These are phyloP conservation scores for Astyanax mexicanus DNA, from an alignment of 2,797 vertebrate genomes.

Conservation along the genomic window DNA sequence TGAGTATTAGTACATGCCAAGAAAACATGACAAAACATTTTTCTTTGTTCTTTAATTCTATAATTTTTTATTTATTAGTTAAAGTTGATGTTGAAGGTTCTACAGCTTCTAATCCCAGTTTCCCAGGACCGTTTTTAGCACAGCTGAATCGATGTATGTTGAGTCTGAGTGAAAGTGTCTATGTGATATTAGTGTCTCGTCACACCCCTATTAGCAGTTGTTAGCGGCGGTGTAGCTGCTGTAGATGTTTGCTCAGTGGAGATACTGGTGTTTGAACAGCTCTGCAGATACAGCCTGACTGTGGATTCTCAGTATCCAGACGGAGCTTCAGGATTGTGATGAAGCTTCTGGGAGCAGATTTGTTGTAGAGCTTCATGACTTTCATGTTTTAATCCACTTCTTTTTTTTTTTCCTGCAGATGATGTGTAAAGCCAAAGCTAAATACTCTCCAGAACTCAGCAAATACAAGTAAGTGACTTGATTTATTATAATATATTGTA, in stretches of 20 bases:
- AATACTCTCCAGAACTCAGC: conserved; percentile 93
- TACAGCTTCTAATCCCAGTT: background rate
- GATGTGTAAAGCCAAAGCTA: conserved; percentile 93
- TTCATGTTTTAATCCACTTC: background rate
- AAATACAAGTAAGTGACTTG: conserved; percentile 92
- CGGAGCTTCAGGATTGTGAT: background rate
- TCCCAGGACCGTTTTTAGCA: background rate
- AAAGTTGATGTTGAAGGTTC: background rate
- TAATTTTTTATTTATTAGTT: too few relatives aligned
- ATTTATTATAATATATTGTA: background rate
- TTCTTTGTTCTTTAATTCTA: too few relatives aligned
- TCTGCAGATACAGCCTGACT: background rate
- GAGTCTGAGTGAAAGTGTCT: conserved; percentile 18
- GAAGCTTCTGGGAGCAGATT: background rate
- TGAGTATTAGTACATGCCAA: too few relatives aligned
- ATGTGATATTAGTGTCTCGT: too few relatives aligned
- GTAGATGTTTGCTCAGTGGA: conserved; percentile 29
- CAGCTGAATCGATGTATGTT: too few relatives aligned
- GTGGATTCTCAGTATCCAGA: conserved; percentile 7
- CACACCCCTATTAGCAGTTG: too few relatives aligned
- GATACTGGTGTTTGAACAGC: conserved; percentile 31
- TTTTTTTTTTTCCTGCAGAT: conserved; percentile 74
- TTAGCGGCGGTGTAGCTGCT: background rate
- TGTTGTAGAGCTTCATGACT: background rate
- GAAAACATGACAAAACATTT: too few relatives aligned